Conservation (phyloP, 2,113 vertebrate species). For the Neogobius melanostomus region DNA sequence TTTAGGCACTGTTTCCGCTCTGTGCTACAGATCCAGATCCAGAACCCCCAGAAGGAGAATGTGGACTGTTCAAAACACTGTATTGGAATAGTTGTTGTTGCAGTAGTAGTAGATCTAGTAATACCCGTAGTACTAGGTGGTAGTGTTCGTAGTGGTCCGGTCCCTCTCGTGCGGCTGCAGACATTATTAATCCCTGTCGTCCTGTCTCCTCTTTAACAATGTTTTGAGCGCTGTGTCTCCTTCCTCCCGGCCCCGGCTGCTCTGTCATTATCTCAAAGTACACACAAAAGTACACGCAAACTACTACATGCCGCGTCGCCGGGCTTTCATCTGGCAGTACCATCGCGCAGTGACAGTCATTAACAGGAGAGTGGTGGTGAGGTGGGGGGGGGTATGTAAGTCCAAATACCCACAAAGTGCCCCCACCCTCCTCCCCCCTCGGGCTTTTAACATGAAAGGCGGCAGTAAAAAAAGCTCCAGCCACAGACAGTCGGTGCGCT, state of each 20-base stretch:
- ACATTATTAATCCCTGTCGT: conserved; percentile 1
- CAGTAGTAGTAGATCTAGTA: background rate
- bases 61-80: too few relatives aligned
- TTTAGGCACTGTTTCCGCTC: too few relatives aligned
- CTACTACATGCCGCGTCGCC: conserved; percentile 5
- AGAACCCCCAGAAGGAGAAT: too few relatives aligned
- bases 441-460: conserved; percentile 3
- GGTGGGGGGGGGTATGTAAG: background rate
- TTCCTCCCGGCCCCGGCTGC: background rate
- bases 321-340: conserved; percentile 1
- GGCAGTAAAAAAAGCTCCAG: background rate
- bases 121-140: background rate
- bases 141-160: background rate
- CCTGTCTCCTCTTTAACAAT: conserved; percentile 7
- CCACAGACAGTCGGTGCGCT: background rate
- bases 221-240: conserved; percentile 1
- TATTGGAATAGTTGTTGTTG: background rate
- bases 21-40: too few relatives aligned
- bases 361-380: background rate
- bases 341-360: conserved; percentile 5
- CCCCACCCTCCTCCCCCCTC: background rate
- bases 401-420: background rate
- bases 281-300: conserved; percentile 5
- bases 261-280: conserved; percentile 8
- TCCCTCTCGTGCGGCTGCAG: background rate